phyloP scores from a whole-genome alignment of 2,113 vertebrate species.

The Epinephelus fuscoguttatus region DNA sequence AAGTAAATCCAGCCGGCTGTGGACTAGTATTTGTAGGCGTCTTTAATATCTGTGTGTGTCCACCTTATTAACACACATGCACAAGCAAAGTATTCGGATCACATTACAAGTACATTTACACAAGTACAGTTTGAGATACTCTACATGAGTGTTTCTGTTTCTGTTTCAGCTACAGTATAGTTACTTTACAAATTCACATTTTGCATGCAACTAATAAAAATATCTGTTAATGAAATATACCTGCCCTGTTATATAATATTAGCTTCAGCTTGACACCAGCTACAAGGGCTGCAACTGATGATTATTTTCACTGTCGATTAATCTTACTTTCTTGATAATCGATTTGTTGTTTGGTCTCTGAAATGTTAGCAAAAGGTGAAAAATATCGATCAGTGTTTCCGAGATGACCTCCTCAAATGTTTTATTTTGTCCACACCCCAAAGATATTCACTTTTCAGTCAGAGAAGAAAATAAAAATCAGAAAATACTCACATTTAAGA shows the following conservation, averaged over 20 bases:
- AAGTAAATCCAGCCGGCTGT: background rate
- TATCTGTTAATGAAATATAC: background rate
- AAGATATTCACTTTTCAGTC: too few relatives aligned
- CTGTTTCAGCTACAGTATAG: background rate
- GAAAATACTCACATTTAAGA: too few relatives aligned
- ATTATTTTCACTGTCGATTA: too few relatives aligned
- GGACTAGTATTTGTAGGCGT: background rate
- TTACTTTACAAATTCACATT: background rate
- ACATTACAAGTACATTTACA: background rate
- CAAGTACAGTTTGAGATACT: background rate
- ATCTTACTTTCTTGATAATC: too few relatives aligned
- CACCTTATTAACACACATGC: background rate
- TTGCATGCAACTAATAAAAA: background rate
- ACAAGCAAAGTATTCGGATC: background rate
- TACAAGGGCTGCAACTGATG: background rate
- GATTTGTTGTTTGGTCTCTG: too few relatives aligned
- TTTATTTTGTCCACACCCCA: too few relatives aligned
- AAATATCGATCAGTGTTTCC: too few relatives aligned
- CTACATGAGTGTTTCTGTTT: background rate
- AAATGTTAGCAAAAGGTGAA: too few relatives aligned
- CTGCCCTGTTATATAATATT: background rate
- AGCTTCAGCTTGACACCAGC: background rate
- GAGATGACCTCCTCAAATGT: too few relatives aligned
- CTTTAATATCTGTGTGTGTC: background rate
- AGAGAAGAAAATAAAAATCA: too few relatives aligned